Evolutionary conservation across 2,797 vertebrate genomes (phyloP).

Genomic region (Urocyon cinereoargenteus): DNA sequence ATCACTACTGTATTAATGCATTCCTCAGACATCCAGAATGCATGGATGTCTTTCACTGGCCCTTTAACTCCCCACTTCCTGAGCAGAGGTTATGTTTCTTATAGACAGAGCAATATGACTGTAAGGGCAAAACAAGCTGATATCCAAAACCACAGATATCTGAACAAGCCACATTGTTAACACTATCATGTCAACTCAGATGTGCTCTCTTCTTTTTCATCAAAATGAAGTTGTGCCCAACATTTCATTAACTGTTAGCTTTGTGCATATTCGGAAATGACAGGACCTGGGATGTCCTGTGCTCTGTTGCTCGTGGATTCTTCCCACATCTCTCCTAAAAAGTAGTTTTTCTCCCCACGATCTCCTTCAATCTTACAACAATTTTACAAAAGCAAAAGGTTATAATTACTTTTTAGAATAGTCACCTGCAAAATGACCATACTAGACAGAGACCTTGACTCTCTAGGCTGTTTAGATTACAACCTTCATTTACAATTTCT

Average conservation of each 20-base stretch:
- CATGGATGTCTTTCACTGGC: neutral
- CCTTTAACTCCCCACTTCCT: constrained; percentile 17
- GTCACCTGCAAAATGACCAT: neutral
- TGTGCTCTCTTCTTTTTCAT: constrained; percentile 1
- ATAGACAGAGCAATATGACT: neutral
- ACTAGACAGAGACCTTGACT: neutral
- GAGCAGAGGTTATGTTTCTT: neutral
- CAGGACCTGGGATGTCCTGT: neutral
- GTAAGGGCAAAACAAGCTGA: neutral
- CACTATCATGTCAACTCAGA: neutral
- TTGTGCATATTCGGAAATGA: neutral
- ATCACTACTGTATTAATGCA: neutral
- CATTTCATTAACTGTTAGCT: neutral
- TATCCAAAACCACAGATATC: neutral
- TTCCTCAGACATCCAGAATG: neutral
- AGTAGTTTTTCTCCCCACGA: neutral
- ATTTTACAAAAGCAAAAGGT: neutral
- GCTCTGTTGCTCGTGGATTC: neutral
- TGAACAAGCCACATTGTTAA: constrained; percentile 14
- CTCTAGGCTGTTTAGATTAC: neutral
- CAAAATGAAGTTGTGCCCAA: neutral
- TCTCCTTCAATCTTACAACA: neutral
- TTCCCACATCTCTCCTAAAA: neutral
- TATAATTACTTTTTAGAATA: neutral
- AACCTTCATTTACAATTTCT: neutral